Base-by-base conservation (phyloP, 2,113 vertebrate species). In the rabbit (Oryctolagus cuniculus) region DNA sequence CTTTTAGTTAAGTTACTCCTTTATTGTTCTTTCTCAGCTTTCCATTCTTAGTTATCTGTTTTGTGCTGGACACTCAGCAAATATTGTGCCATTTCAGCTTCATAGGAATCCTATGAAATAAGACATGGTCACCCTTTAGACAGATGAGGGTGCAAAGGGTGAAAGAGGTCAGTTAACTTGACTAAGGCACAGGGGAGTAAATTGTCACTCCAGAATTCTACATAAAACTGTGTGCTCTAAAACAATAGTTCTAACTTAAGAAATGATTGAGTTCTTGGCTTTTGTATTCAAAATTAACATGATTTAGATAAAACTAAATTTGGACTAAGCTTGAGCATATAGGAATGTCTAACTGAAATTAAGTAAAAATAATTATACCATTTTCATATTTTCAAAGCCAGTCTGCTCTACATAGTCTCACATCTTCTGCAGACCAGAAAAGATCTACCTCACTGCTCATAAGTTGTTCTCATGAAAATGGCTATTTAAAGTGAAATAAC, bases 281-380 rank as follows among this genome's bases (percentile, higher is more conserved):
- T n/a, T 72, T 87, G 36, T 31, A 24, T 63, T 95, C 6, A 94
- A 90, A 87, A 79, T 66, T 4, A 89, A 94, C 63, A 34, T 61
- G 1, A 89, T 74, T 82, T 58, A 88, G n/a, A 27, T 83, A 61
- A 90, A 90, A 58, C 21, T 86, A 85, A 93, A 92, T 21, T 88
- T 77, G 34, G 24, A n/a, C 36, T 92, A 22, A 55, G 3, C 4
- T 49, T 93, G 34, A 78, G 21, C 66, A 55, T 38, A 22, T 13
- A 82, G 3, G 17, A 87, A 53, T 53, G 78, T 10, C 11, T 90
- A 49, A 53, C 12, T 84, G 34, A 92, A 87, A 74, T 86, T 31
- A 74, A 78, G 15, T 31, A 72, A 84, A 88, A 82, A 63, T 2
- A 53, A 8, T 31, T 38, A 85, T 77, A 22, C 13, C 74, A 8